Conservation (phyloP, 2,113 vertebrate species). For the Tychaedon coryphoeus region DNA sequence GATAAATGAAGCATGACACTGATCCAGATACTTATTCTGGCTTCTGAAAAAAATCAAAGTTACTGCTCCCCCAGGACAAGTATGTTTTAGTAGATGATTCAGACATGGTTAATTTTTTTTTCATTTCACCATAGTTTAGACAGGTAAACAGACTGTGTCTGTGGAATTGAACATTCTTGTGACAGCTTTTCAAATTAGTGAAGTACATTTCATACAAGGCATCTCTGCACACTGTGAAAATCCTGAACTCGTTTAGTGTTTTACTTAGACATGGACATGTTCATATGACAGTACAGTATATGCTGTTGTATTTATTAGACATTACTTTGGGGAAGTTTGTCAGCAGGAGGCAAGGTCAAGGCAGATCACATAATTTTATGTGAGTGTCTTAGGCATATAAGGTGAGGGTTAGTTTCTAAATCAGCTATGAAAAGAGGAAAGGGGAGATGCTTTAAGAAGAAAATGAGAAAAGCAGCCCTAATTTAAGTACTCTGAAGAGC, state of each 20-base stretch:
- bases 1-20: background rate
- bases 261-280: background rate
- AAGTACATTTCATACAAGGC: background rate
- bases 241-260: background rate
- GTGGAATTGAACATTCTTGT: background rate
- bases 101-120: background rate
- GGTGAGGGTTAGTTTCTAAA: background rate
- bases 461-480: background rate
- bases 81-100: conserved; percentile 8
- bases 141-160: conserved; percentile 34
- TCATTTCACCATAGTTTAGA: background rate
- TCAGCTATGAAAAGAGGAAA: background rate
- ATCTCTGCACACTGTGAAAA: background rate
- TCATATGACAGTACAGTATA: background rate
- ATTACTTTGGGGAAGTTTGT: background rate
- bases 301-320: background rate
- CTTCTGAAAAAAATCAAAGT: conserved; percentile 10
- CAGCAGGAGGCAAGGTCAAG: background rate
- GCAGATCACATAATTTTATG: background rate
- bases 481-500: background rate
- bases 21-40: background rate
- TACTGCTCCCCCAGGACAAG: background rate
- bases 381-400: background rate
- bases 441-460: background rate
- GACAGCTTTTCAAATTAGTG: conserved; percentile 31